A percentile compares a stretch with the other conserved stretches of the same genome.
These are phyloP conservation scores for Pelusios castaneus DNA, from an alignment of 2,113 vertebrate genomes.

Conservation along the genomic window DNA sequence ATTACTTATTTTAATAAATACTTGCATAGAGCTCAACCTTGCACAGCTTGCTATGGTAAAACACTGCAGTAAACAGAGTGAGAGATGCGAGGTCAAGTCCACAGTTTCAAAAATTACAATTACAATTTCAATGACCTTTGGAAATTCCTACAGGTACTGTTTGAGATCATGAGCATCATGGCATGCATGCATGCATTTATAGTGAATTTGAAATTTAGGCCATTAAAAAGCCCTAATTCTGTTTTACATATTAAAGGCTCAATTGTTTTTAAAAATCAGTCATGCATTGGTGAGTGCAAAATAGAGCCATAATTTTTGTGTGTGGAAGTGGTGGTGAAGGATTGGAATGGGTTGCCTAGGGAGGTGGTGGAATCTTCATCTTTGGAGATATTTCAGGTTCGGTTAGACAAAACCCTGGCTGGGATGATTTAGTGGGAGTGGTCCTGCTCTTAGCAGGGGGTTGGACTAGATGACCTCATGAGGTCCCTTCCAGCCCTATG, in stretches of 20 bases:
- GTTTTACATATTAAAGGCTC: not conserved
- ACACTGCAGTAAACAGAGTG: not conserved
- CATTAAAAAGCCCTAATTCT: not conserved
- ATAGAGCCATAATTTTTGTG: not conserved
- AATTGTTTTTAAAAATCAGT: not conserved
- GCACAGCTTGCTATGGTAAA: not conserved
- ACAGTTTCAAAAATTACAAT: not conserved
- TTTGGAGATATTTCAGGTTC: too few species aligned
- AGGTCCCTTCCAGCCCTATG: too few species aligned
- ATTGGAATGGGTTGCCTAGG: too few species aligned
- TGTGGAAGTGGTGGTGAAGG: too few species aligned
- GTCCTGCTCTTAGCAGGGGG: too few species aligned
- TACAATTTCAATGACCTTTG: not conserved
- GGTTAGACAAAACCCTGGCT: too few species aligned
- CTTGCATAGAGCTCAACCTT: not conserved
- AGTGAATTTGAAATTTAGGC: not conserved
- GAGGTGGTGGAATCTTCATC: too few species aligned
- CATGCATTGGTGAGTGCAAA: constrained; percentile 9
- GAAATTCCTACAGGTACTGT: not conserved
- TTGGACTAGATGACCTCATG: too few species aligned
- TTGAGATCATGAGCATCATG: not conserved
- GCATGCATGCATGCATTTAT: not conserved
- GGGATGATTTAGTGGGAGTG: too few species aligned
- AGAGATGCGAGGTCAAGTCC: not conserved
- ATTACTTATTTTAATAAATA: not conserved